These are phyloP conservation scores for Brenthis daphne DNA, from an alignment of 2,888 invertebrate species.

Conservation along the genomic window DNA sequence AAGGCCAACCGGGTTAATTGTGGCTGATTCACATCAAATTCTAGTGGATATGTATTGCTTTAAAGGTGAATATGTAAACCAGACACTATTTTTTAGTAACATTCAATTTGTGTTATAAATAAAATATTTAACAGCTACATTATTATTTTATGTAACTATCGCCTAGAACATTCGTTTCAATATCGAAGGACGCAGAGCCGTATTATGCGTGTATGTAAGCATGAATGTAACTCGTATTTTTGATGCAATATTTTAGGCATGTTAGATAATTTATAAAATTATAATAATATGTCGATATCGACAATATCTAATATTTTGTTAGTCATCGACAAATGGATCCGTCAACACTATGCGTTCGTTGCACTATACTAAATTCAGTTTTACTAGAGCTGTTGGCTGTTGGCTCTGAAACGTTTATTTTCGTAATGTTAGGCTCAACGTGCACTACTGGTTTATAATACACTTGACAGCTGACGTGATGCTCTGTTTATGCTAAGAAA, in stretches of 20 bases:
- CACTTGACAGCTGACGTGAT: conserved; percentile 34
- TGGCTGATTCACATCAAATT: conserved; percentile 42
- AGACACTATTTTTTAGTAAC: conserved; percentile 16
- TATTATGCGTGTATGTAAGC: too few relatives aligned
- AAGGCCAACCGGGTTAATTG: conserved; percentile 45
- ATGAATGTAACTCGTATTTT: too few relatives aligned
- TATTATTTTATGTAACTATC: neutral
- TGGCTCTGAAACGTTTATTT: conserved; percentile 61
- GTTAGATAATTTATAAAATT: too few relatives aligned
- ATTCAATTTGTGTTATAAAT: conserved; percentile 11
- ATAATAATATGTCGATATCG: neutral
- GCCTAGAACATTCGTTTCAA: too few relatives aligned
- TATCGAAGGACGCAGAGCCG: too few relatives aligned
- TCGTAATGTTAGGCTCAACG: conserved; percentile 57
- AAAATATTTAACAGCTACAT: neutral
- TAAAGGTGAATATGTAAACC: conserved; percentile 36
- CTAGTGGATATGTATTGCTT: conserved; percentile 35
- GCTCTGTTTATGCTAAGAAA: conserved; percentile 1
- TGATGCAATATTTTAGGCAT: too few relatives aligned
- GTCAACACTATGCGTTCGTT: conserved; percentile 63
- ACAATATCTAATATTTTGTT: neutral
- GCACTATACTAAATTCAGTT: conserved; percentile 75
- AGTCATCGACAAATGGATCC: conserved; percentile 5
- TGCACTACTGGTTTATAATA: conserved; percentile 38
- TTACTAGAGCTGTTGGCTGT: conserved; percentile 56